Conservation (phyloP, 37 sponge, comb jelly and placozoan genomes). For the Bolinopsis microptera region DNA sequence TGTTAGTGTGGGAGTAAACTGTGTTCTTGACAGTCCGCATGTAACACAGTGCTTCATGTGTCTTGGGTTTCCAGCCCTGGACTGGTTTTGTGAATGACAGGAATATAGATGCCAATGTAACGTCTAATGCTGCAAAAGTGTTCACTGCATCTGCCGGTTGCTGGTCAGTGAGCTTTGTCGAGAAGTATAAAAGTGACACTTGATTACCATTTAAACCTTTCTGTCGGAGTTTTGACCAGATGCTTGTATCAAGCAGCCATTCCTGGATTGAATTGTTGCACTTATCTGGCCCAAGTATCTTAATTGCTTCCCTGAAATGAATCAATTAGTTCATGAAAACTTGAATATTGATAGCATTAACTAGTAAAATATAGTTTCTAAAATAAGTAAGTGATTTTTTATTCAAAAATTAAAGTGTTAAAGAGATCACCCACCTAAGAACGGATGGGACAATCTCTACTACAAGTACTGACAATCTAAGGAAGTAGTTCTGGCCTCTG, state of each 20-base stretch:
- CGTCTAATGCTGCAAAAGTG: neutral
- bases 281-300: constrained; percentile 6
- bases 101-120: constrained; percentile 21
- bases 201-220: constrained; percentile 10
- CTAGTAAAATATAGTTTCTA: too few species aligned
- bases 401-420: too few species aligned
- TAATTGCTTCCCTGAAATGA: constrained; percentile 14
- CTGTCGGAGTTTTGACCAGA: neutral
- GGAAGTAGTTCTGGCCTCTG: constrained; percentile 54
- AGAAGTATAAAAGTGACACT: constrained; percentile 25
- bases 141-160: constrained; percentile 37
- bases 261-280: neutral
- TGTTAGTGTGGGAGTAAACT: constrained; percentile 52
- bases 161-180: constrained; percentile 20
- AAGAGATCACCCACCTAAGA: neutral
- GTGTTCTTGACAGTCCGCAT: constrained; percentile 45
- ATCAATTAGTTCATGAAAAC: too few species aligned
- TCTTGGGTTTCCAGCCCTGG: neutral
- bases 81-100: neutral
- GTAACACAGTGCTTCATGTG: constrained; percentile 22
- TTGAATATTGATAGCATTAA: too few species aligned
- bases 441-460: constrained; percentile 58
- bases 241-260: neutral
- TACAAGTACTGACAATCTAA: constrained; percentile 19
- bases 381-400: too few species aligned